Conservation (phyloP, 2,797 vertebrate species). For the Cirrhinus mrigala region DNA sequence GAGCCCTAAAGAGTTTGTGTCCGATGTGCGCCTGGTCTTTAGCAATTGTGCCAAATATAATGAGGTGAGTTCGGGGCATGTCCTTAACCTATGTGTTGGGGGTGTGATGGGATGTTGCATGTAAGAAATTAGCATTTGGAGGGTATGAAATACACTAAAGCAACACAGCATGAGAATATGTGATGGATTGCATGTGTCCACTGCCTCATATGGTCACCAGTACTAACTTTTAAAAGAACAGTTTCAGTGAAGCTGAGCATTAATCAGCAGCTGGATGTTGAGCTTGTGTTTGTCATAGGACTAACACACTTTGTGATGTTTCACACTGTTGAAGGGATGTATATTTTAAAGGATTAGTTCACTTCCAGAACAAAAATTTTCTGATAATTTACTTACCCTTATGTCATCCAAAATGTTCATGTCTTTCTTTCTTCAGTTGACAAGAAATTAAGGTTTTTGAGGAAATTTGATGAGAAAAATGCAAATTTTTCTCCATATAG, state of each 20-base stretch:
- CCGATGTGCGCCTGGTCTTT: constrained; percentile 94
- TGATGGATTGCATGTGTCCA: constrained; percentile 10
- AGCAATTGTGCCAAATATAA: constrained; percentile 99
- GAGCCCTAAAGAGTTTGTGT: constrained; percentile 90
- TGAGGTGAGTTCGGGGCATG: constrained; percentile 88
- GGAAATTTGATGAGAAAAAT: too few relatives aligned
- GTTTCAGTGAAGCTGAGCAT: constrained; percentile 14
- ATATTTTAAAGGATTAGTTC: neutral
- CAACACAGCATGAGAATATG: constrained; percentile 26
- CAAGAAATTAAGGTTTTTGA: too few relatives aligned
- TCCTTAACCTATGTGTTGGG: constrained; percentile 25
- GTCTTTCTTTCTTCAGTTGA: too few relatives aligned
- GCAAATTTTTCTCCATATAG: too few relatives aligned
- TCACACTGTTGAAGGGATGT: neutral
- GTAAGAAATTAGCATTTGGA: neutral
- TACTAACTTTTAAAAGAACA: constrained; percentile 22
- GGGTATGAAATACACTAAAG: constrained; percentile 1
- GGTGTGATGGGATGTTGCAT: constrained; percentile 40
- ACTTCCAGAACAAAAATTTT: too few relatives aligned
- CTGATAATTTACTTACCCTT: too few relatives aligned
- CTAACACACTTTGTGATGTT: constrained; percentile 18
- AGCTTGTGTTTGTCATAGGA: neutral
- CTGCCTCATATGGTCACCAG: neutral
- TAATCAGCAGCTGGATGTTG: constrained; percentile 15
- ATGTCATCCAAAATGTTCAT: too few relatives aligned